phyloP scores from a whole-genome alignment of 2,888 invertebrate species.

The Hydrotaea diabolus region DNA sequence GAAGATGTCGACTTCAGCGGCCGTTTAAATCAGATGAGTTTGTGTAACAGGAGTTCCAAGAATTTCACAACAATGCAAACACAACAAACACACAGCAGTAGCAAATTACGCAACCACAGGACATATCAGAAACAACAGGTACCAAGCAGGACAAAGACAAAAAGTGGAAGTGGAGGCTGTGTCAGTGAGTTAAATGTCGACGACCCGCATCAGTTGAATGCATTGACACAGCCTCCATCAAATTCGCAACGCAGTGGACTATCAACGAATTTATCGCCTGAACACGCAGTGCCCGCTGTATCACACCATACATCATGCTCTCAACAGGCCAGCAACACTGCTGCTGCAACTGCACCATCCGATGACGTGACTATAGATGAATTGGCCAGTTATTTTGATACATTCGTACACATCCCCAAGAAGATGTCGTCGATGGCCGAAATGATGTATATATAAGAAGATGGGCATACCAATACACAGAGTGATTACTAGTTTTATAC shows the following conservation, averaged over 20 bases:
- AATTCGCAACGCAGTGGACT: conserved; percentile 7
- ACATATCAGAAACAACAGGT: conserved; percentile 17
- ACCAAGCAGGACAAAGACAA: neutral
- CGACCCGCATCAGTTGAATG: neutral
- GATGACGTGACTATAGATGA: conserved; percentile 96
- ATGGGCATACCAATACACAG: neutral
- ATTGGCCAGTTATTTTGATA: conserved; percentile 96
- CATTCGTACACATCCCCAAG: conserved; percentile 96
- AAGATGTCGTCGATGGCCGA: conserved; percentile 99
- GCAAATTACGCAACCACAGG: conserved; percentile 33
- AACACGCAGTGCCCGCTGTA: conserved; percentile 63
- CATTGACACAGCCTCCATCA: conserved; percentile 20
- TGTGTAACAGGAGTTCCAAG: conserved; percentile 66
- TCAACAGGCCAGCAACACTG: conserved; percentile 88
- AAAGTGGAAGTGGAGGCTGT: conserved; percentile 7
- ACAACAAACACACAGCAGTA: conserved; percentile 56
- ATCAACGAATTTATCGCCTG: conserved; percentile 44
- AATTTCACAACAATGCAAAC: conserved; percentile 72
- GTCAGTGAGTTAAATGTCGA: neutral
- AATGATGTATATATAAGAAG: conserved; percentile 95
- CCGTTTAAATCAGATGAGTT: conserved; percentile 66
- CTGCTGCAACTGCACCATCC: conserved; percentile 82
- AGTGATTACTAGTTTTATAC: conserved; percentile 24
- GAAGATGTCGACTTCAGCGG: conserved; percentile 71
- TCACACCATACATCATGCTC: conserved; percentile 85